Evolutionary conservation across 2,888 invertebrate species (phyloP), one percentile per base, ranked within the genome.

Genomic region (Oxyscelio sp.): DNA sequence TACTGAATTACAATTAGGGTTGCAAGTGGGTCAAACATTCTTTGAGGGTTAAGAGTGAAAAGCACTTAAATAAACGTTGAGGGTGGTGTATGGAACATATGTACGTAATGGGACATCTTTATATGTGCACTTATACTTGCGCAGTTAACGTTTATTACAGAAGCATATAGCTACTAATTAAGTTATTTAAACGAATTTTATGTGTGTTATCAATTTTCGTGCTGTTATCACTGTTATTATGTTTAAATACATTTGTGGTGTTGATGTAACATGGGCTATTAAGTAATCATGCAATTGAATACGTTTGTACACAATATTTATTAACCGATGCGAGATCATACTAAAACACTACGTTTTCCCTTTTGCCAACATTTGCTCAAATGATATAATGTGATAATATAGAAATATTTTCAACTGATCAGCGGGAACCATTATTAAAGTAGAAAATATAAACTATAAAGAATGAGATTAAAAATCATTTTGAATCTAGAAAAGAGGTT

Each of bases 31-130:
- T 83, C 83, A 83, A 78, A 83, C 70, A 75, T 66, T 74, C 79
- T 75, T 79, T 75, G 75, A 83, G 84, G 79, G 84, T 75, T 84
- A 79, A 84, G 74, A 80, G 84, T 80, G 78, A 79, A 84, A 84
- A 84, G 84, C 84, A 71, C 84, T 84, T 80, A 70, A 75, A 83
- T 79, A 65, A 82, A 71, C 66, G 71, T 65, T 48, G 73, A 80
- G 79, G 78, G 83, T 70, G 74, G 79, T 31, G 56, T 52, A 82
- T 63, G 70, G 56, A 63, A 50, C 61, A 66, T 59, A 58, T 45
- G 43, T 48, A 66, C 50, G 58, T 48, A 58, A 79, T 61, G 70
- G 70, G 52, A 56, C 54, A 68, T 63, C 63, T 63, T 63, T 63
- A 48, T 63, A 48, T 63, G 40, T 63, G 45, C 58, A 68, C 54